A percentile compares a stretch with the other conserved stretches of the same genome.
Conservation (phyloP, 2,113 vertebrate species). For the Misgurnus anguillicaudatus region DNA sequence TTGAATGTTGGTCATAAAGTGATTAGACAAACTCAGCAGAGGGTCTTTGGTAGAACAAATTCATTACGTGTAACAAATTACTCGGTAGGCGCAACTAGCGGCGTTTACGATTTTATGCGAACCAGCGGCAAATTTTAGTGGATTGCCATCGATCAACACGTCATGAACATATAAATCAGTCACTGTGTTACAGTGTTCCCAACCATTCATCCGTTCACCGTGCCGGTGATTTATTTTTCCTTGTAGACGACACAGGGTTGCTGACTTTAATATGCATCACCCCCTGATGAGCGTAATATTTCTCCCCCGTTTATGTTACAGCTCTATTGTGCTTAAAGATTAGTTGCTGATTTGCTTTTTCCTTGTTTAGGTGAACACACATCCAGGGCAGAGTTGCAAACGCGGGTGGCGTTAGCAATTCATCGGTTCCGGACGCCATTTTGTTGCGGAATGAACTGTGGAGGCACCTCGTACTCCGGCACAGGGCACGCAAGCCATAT, state of each 20-base stretch:
- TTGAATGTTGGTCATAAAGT: neutral
- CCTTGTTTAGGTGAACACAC: neutral
- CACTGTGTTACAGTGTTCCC: neutral
- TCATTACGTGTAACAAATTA: constrained; percentile 32
- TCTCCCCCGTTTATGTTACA: neutral
- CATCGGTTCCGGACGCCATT: constrained; percentile 32
- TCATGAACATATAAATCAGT: neutral
- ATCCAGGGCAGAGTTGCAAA: constrained; percentile 28
- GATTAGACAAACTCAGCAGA: constrained; percentile 36
- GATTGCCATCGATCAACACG: constrained; percentile 25
- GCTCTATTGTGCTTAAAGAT: constrained; percentile 12
- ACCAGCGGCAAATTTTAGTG: neutral
- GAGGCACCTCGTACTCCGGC: constrained; percentile 57
- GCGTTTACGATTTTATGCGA: constrained; percentile 9
- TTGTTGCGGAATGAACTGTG: constrained; percentile 60
- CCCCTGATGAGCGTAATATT: neutral
- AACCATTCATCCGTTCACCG: neutral
- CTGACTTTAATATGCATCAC: constrained; percentile 5
- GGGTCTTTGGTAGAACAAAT: constrained; percentile 24
- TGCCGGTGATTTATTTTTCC: neutral
- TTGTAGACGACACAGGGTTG: neutral
- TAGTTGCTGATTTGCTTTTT: constrained; percentile 18
- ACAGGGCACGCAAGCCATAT: constrained; percentile 67
- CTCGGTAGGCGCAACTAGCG: neutral
- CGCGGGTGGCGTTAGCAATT: constrained; percentile 27